Evolutionary conservation across 2,888 invertebrate genomes (phyloP).

Genomic region (Archips xylosteana): DNA sequence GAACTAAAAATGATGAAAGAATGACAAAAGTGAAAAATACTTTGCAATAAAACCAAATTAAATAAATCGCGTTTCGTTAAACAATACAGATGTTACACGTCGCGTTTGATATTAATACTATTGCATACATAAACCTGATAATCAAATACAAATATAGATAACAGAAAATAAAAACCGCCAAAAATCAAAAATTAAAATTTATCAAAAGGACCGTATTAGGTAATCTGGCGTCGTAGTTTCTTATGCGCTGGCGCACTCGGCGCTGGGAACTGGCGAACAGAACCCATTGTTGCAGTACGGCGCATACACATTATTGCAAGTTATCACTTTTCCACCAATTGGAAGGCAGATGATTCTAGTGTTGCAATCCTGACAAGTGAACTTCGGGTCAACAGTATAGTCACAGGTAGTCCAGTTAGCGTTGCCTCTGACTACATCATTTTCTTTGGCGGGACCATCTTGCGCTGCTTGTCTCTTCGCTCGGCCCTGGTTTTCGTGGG

Average conservation of each 20-base stretch:
- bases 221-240: no score
- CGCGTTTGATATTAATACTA: no score
- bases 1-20: neutral
- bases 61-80: no score
- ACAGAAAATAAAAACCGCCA: no score
- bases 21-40: no score
- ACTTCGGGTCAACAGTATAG: conserved; percentile 47
- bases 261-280: conserved; percentile 59
- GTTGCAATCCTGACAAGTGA: conserved; percentile 63
- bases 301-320: conserved; percentile 54
- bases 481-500: conserved; percentile 48
- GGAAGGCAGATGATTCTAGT: conserved; percentile 65
- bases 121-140: no score
- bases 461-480: conserved; percentile 46
- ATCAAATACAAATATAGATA: no score
- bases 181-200: no score
- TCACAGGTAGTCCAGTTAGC: conserved; percentile 59
- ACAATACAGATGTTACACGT: no score
- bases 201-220: no score
- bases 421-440: conserved; percentile 7
- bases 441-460: conserved; percentile 21
- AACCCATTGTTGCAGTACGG: conserved; percentile 67
- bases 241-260: conserved; percentile 50
- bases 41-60: no score
- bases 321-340: conserved; percentile 58